Conservation (phyloP, 2,888 invertebrate species). For the Antheraea yamamai region DNA sequence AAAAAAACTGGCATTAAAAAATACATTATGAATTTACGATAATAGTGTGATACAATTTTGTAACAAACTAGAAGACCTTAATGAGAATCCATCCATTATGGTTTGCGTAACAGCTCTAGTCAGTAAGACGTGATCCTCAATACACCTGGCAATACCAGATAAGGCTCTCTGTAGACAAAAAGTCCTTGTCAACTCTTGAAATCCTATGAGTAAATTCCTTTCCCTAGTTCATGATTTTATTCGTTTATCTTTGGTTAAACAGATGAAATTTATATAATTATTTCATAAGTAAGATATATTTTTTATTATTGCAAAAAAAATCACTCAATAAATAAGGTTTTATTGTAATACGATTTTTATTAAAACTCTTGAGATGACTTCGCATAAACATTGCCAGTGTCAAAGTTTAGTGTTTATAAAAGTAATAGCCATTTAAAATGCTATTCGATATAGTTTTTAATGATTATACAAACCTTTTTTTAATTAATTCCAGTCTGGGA, state of each 20-base stretch:
- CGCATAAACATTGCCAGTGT: neutral
- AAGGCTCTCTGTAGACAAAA: slow-evolving; percentile 6
- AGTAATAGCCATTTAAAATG: neutral
- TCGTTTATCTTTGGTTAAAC: slow-evolving; percentile 26
- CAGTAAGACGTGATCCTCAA: slow-evolving; percentile 1
- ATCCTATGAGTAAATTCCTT: slow-evolving; percentile 33
- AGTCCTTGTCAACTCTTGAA: slow-evolving; percentile 20
- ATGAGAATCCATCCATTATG: neutral
- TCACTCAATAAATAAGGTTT: neutral
- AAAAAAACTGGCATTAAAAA: too few relatives aligned
- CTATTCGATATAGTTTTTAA: neutral
- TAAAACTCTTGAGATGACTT: neutral
- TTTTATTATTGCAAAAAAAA: neutral
- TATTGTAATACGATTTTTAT: neutral
- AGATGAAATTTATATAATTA: neutral
- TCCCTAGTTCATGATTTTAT: neutral
- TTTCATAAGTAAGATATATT: neutral
- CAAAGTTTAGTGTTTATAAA: neutral
- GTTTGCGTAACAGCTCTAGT: slow-evolving; percentile 11
- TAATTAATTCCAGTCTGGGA: neutral
- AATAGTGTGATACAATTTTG: neutral
- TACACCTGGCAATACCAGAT: slow-evolving; percentile 14
- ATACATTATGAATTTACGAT: too few relatives aligned
- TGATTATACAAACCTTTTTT: neutral
- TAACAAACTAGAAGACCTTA: neutral